phyloP scores from a whole-genome alignment of 1,140 invertebrate species.

The Muscidifurax raptorellus region DNA sequence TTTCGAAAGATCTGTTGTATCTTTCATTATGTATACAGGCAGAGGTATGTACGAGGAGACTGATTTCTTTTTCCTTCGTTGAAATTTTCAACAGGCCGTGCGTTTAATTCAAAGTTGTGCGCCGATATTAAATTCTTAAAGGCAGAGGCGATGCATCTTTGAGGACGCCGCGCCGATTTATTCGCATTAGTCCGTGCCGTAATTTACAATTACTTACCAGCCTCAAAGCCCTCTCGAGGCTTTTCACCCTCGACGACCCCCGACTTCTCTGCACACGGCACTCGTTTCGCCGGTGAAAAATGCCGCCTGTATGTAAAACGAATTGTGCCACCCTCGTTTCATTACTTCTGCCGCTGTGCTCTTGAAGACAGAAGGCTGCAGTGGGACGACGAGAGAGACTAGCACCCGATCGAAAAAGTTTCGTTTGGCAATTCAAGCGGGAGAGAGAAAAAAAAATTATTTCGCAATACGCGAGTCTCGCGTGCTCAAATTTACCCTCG shows the following conservation, averaged over 20 bases:
- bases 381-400: neutral
- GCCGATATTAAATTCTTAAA: conserved; percentile 34
- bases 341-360: conserved; percentile 56
- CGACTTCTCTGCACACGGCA: neutral
- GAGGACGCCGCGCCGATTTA: conserved; percentile 8
- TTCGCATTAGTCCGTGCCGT: conserved; percentile 43
- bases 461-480: neutral
- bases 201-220: conserved; percentile 53
- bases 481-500: neutral
- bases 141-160: neutral
- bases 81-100: neutral
- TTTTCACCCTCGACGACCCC: conserved; percentile 24
- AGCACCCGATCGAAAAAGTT: neutral
- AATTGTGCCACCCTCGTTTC: conserved; percentile 63
- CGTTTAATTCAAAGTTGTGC: too few species aligned
- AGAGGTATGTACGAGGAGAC: too few species aligned
- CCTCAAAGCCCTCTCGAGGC: conserved; percentile 16
- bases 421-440: too few species aligned
- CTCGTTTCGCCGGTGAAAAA: conserved; percentile 58
- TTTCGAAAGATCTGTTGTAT: neutral
- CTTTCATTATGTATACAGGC: neutral
- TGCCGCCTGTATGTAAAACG: conserved; percentile 63
- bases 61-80: neutral
- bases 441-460: neutral
- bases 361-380: conserved; percentile 8